Evolutionary conservation across 2,797 vertebrate species (phyloP).

Genomic region (Pristis pectinata): DNA sequence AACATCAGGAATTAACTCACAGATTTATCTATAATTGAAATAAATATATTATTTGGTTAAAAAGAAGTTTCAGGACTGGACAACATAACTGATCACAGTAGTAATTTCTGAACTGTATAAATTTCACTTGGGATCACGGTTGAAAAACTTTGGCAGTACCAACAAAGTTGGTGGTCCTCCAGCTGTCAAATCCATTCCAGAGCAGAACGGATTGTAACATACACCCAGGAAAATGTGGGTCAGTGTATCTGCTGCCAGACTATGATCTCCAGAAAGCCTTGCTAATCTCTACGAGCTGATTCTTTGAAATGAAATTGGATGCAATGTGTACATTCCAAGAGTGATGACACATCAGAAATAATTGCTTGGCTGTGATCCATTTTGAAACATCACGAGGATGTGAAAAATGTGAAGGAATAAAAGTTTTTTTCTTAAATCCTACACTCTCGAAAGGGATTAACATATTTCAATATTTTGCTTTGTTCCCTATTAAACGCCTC

Average conservation of each 20-base stretch:
- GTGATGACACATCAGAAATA: neutral
- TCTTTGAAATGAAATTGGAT: slow-evolving; percentile 29
- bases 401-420: neutral
- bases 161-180: neutral
- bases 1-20: neutral
- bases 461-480: neutral
- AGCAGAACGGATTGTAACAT: neutral
- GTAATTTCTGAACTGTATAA: neutral
- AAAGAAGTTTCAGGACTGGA: neutral
- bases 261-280: neutral
- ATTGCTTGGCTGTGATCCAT: neutral
- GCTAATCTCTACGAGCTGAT: neutral
- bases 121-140: neutral
- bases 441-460: neutral
- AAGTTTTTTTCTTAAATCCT: neutral
- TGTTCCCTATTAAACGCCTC: neutral
- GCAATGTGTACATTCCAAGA: neutral
- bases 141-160: neutral
- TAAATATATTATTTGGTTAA: neutral
- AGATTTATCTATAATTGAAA: neutral
- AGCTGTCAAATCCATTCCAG: neutral
- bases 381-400: neutral
- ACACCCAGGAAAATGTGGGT: slow-evolving; percentile 12
- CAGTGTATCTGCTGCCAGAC: neutral
- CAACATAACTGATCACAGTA: neutral